These are phyloP conservation scores for Tetropium fuscum DNA, from an alignment of 2,888 invertebrate species.

Conservation along the genomic window DNA sequence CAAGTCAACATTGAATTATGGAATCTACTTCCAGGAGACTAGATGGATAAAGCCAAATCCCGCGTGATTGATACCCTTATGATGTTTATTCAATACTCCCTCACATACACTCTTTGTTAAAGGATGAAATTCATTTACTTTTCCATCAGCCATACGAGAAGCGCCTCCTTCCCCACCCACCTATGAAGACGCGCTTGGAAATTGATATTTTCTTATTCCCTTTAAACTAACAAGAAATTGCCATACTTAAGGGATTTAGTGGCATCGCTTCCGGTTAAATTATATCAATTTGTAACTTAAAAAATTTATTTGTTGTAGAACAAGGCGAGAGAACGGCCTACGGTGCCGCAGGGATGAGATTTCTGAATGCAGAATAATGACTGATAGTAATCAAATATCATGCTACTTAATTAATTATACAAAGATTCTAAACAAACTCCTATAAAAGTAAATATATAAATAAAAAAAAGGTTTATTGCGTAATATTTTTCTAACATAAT, in stretches of 20 bases:
- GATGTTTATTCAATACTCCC: slow-evolving; percentile 57
- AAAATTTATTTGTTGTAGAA: slow-evolving; percentile 19
- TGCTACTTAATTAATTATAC: too few species aligned
- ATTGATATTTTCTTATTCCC: slow-evolving; percentile 30
- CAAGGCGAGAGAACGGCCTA: not conserved
- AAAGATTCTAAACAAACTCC: too few species aligned
- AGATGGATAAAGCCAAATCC: slow-evolving; percentile 56
- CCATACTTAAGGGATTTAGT: slow-evolving; percentile 18
- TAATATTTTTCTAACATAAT: too few species aligned
- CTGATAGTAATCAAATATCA: too few species aligned
- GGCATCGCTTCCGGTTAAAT: slow-evolving; percentile 17
- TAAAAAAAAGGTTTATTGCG: too few species aligned
- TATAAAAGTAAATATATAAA: too few species aligned
- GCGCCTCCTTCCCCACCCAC: slow-evolving; percentile 11
- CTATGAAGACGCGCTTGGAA: slow-evolving; percentile 11
- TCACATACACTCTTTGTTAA: slow-evolving; percentile 39
- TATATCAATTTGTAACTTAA: slow-evolving; percentile 22
- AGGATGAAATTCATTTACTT: slow-evolving; percentile 44
- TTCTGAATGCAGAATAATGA: too few species aligned
- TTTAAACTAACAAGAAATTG: slow-evolving; percentile 21
- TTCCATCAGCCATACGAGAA: slow-evolving; percentile 31
- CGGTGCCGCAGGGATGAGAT: slow-evolving; percentile 1
- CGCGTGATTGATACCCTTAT: slow-evolving; percentile 58
- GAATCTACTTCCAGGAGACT: slow-evolving; percentile 56
- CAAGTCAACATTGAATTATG: slow-evolving; percentile 58